Percentiles rank a stretch among this genome's conserved stretches.
phyloP scores from a whole-genome alignment of 2,113 vertebrate genomes.

The Nibea coibor region DNA sequence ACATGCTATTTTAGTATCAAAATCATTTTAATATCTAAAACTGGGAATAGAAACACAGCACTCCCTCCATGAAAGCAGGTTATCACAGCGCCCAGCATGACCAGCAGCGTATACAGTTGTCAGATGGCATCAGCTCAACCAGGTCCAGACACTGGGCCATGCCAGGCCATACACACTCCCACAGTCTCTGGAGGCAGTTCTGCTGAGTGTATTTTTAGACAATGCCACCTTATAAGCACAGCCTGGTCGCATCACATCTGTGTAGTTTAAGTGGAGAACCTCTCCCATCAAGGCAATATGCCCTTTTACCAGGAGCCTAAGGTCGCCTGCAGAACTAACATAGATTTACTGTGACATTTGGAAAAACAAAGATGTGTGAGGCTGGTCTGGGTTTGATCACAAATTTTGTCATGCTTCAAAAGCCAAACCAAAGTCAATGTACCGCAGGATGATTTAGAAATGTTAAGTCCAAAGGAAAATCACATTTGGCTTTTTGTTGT shows the following conservation, averaged over 20 bases:
- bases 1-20: neutral
- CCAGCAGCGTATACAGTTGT: conserved; percentile 76
- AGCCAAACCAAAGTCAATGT: neutral
- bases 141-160: conserved; percentile 60
- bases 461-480: neutral
- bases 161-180: conserved; percentile 58
- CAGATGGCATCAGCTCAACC: conserved; percentile 73
- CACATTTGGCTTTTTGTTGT: neutral
- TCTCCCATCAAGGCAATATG: conserved; percentile 56
- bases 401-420: conserved; percentile 7
- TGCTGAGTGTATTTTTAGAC: conserved; percentile 75
- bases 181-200: conserved; percentile 62
- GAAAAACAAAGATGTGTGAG: conserved; percentile 46
- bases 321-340: conserved; percentile 50
- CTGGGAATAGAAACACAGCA: neutral
- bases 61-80: conserved; percentile 66
- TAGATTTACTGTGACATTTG: conserved; percentile 55
- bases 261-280: conserved; percentile 55
- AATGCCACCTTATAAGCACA: conserved; percentile 69
- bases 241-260: conserved; percentile 72
- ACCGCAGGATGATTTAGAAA: neutral
- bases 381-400: conserved; percentile 6
- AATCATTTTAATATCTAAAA: neutral
- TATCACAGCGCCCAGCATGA: conserved; percentile 66
- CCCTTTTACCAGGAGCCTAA: conserved; percentile 64